Evolutionary conservation across 1,140 invertebrate species (phyloP).

Genomic region (Drosophila persimilis): DNA sequence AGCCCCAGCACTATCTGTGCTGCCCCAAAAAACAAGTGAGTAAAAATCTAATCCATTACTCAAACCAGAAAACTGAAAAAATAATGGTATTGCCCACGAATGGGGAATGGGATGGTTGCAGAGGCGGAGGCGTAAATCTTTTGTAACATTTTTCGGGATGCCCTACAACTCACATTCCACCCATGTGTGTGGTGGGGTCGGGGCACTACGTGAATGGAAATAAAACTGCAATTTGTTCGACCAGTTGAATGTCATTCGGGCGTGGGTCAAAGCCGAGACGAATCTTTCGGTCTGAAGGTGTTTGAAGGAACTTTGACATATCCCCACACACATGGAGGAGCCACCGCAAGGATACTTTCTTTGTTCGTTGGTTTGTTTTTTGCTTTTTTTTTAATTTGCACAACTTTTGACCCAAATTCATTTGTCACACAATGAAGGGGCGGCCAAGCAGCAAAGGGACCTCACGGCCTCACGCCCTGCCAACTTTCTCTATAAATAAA

Average conservation of each 20-base stretch:
- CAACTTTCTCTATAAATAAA: constrained; percentile 68
- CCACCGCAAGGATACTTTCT: constrained; percentile 5
- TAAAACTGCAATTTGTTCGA: constrained; percentile 72
- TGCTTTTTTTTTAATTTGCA: constrained; percentile 64
- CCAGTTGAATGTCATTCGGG: constrained; percentile 71
- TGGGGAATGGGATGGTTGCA: not conserved
- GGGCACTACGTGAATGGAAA: constrained; percentile 64
- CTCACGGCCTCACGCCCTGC: constrained; percentile 27
- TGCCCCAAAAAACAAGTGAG: constrained; percentile 54
- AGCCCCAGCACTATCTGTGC: constrained; percentile 5
- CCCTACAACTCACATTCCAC: constrained; percentile 20
- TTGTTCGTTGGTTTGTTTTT: not conserved
- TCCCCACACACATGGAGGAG: constrained; percentile 6
- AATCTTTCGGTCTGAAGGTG: constrained; percentile 43
- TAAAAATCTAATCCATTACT: constrained; percentile 81
- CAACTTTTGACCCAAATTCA: constrained; percentile 80
- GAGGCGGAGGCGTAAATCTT: constrained; percentile 67
- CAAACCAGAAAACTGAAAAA: constrained; percentile 66
- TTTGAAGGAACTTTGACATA: constrained; percentile 58
- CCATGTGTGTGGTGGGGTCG: constrained; percentile 2
- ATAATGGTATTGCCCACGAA: constrained; percentile 50
- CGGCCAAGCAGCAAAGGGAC: constrained; percentile 55
- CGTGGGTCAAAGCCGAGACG: constrained; percentile 50
- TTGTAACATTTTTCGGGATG: constrained; percentile 66
- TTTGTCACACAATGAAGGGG: constrained; percentile 62